A percentile compares a stretch with the other conserved stretches of the same genome.
Evolutionary conservation across 2,113 vertebrate genomes (phyloP).

Genomic region (Corythoichthys haematopterus): DNA sequence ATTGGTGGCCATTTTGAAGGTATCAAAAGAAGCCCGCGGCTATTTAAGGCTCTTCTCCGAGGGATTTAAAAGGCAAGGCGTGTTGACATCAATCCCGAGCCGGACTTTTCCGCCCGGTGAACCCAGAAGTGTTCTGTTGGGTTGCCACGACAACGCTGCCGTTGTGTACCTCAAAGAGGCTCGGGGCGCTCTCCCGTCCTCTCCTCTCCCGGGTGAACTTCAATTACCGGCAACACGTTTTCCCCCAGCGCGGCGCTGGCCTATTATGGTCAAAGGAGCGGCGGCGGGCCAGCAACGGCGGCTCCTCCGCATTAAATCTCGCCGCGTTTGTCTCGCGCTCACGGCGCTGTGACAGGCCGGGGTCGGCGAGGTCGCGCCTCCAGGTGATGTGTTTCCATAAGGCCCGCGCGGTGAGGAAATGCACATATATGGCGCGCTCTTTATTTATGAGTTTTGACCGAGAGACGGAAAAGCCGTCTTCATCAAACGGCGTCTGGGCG

Average conservation of each 20-base stretch:
- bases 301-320: constrained; percentile 68
- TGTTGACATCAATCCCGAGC: constrained; percentile 45
- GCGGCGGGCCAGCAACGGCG: constrained; percentile 44
- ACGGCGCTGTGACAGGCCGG: constrained; percentile 60
- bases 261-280: constrained; percentile 75
- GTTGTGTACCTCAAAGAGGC: constrained; percentile 65
- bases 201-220: constrained; percentile 61
- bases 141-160: constrained; percentile 47
- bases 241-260: constrained; percentile 46
- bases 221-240: constrained; percentile 68
- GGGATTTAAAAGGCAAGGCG: constrained; percentile 63
- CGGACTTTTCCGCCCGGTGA: constrained; percentile 54
- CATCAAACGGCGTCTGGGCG: constrained; percentile 40
- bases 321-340: constrained; percentile 57
- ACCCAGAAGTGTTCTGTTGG: constrained; percentile 39
- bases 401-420: constrained; percentile 54
- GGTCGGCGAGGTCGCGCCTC: constrained; percentile 60
- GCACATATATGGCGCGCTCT: constrained; percentile 72
- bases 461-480: constrained; percentile 15
- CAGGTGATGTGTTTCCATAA: constrained; percentile 76
- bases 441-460: constrained; percentile 66
- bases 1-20: not conserved
- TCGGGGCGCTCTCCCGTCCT: constrained; percentile 27
- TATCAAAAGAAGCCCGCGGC: not conserved
- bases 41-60: not conserved